Evolutionary conservation across 1,140 invertebrate genomes (phyloP).

Genomic region (Callitettix versicolor): DNA sequence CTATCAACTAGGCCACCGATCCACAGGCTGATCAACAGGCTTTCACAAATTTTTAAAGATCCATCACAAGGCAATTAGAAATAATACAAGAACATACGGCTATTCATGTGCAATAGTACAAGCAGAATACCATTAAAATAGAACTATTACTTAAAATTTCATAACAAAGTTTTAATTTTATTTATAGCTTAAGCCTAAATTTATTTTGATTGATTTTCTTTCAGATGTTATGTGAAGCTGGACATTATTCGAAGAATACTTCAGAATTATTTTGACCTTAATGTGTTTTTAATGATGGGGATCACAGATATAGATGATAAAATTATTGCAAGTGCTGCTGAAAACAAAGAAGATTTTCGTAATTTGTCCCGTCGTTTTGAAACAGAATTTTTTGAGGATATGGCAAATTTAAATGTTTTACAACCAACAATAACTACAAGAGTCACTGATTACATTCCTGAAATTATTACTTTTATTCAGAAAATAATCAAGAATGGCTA

Average conservation of each 20-base stretch:
- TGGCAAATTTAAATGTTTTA: slow-evolving; percentile 56
- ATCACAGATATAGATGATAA: slow-evolving; percentile 95
- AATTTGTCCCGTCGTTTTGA: slow-evolving; percentile 59
- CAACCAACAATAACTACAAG: slow-evolving; percentile 56
- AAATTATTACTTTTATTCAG: slow-evolving; percentile 66
- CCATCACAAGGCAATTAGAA: too few relatives aligned
- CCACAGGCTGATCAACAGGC: too few relatives aligned
- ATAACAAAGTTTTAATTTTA: too few relatives aligned
- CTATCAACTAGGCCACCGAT: too few relatives aligned
- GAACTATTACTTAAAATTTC: too few relatives aligned
- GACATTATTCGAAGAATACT: slow-evolving; percentile 81
- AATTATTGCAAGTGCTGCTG: slow-evolving; percentile 65
- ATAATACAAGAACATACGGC: too few relatives aligned
- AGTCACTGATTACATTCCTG: slow-evolving; percentile 69
- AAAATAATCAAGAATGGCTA: slow-evolving; percentile 48
- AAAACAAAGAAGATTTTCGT: slow-evolving; percentile 41
- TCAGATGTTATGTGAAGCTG: slow-evolving; percentile 69
- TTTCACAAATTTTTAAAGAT: too few relatives aligned
- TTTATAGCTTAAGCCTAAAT: too few relatives aligned
- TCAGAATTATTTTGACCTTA: slow-evolving; percentile 60
- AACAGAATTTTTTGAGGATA: slow-evolving; percentile 72
- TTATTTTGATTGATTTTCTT: too few relatives aligned
- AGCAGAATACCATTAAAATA: too few relatives aligned
- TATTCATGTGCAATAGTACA: too few relatives aligned
- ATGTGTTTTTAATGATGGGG: slow-evolving; percentile 74